A percentile compares a stretch with the other conserved stretches of the same genome.
Evolutionary conservation across 2,888 invertebrate genomes (phyloP).

Genomic region (Drosophila percnosoma): DNA sequence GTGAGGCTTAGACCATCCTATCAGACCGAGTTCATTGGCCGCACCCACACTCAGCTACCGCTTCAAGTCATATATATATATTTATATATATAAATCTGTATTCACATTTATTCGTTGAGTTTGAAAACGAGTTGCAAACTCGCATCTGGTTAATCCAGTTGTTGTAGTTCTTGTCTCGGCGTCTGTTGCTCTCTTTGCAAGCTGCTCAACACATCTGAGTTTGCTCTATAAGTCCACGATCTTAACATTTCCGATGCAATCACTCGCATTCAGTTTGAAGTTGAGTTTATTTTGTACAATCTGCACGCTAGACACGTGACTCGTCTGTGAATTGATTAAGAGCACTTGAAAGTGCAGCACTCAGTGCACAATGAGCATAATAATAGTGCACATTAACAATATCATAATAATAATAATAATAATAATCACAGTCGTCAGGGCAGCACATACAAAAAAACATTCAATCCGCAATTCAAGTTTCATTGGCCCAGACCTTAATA

Average conservation of each 20-base stretch:
- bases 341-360: conserved; percentile 4
- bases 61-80: conserved; percentile 20
- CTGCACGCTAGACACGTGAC: conserved; percentile 33
- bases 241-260: conserved; percentile 8
- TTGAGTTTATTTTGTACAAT: conserved; percentile 1
- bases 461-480: conserved; percentile 55
- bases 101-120: not conserved
- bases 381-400: conserved; percentile 12
- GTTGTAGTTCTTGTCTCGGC: not conserved
- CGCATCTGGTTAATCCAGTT: conserved; percentile 70
- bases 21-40: conserved; percentile 61
- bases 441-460: conserved; percentile 8
- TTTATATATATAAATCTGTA: not conserved
- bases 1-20: not conserved
- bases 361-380: conserved; percentile 11
- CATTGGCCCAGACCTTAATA: conserved; percentile 81
- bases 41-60: conserved; percentile 34
- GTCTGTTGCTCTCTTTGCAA: not conserved
- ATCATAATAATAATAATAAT: conserved; percentile 13
- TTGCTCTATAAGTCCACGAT: conserved; percentile 3
- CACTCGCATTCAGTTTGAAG: conserved; percentile 9
- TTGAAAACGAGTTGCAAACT: conserved; percentile 50
- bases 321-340: conserved; percentile 2
- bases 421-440: conserved; percentile 25
- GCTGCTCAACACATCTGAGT: not conserved